Conservation (phyloP, 2,888 invertebrate species). For the Siphonodentalium dalli region DNA sequence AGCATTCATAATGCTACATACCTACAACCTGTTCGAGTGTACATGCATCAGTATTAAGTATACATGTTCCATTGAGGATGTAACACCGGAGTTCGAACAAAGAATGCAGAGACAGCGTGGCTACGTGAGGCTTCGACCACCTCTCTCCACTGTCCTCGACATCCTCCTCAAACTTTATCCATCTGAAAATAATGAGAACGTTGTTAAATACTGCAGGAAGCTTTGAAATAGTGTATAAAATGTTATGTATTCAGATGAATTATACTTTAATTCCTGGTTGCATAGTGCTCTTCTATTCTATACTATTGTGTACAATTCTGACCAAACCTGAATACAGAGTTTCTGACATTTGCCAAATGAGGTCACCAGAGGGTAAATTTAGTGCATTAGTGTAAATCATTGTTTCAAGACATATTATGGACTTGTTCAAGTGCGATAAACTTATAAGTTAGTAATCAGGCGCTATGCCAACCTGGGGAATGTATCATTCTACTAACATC, state of each 20-base stretch:
- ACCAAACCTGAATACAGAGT: neutral
- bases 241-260: neutral
- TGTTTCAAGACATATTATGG: too few relatives aligned
- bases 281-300: neutral
- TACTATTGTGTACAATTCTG: neutral
- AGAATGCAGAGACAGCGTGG: constrained; percentile 94
- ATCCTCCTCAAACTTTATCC: constrained; percentile 74
- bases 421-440: too few relatives aligned
- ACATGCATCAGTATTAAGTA: constrained; percentile 92
- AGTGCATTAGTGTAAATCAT: neutral
- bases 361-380: too few relatives aligned
- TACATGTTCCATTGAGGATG: constrained; percentile 88
- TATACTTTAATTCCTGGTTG: neutral
- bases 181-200: constrained; percentile 52
- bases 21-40: constrained; percentile 73
- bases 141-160: constrained; percentile 99
- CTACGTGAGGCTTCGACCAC: constrained; percentile 95
- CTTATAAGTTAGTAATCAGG: too few relatives aligned
- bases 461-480: too few relatives aligned
- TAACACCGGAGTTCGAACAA: constrained; percentile 93
- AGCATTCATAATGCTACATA: constrained; percentile 25
- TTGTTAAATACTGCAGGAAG: neutral
- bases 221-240: too few relatives aligned
- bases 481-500: too few relatives aligned
- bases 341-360: too few relatives aligned